These are phyloP conservation scores for Etia nguti DNA, from an alignment of 2,113 vertebrate genomes.

Conservation along the genomic window DNA sequence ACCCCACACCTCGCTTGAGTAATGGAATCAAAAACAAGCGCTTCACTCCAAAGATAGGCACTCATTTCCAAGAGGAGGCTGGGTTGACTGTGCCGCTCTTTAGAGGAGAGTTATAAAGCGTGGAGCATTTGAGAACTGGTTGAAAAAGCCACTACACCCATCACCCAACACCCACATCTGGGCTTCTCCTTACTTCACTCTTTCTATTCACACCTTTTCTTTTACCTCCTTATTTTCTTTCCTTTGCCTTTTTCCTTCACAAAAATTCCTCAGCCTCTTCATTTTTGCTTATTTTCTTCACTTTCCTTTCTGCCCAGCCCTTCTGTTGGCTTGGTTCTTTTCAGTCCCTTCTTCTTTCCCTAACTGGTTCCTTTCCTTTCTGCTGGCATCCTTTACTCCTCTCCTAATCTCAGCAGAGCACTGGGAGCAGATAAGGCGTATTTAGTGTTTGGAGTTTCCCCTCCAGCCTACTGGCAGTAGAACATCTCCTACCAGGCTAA, in stretches of 20 bases:
- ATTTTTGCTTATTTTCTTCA: neutral
- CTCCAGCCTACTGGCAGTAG: slow-evolving; percentile 50
- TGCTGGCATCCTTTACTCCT: slow-evolving; percentile 19
- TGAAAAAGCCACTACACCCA: neutral
- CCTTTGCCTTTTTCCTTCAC: neutral
- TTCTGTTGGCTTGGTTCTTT: neutral
- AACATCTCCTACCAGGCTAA: slow-evolving; percentile 59
- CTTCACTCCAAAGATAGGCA: slow-evolving; percentile 28
- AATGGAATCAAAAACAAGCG: slow-evolving; percentile 50
- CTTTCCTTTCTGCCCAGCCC: neutral
- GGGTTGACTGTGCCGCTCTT: neutral
- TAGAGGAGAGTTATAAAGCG: neutral
- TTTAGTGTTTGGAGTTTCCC: slow-evolving; percentile 64
- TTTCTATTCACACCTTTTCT: neutral
- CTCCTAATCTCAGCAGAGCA: slow-evolving; percentile 60
- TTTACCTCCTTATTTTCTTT: neutral
- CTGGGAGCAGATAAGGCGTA: slow-evolving; percentile 65
- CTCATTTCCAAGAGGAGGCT: neutral
- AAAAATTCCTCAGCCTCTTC: neutral
- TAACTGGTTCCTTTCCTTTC: neutral
- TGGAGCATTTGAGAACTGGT: neutral
- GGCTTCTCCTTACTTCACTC: neutral
- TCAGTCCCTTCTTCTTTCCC: neutral
- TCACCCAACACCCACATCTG: neutral
- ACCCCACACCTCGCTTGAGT: slow-evolving; percentile 44